These are phyloP conservation scores for Habroteleia sp. DNA, from an alignment of 2,888 invertebrate species.

Conservation along the genomic window DNA sequence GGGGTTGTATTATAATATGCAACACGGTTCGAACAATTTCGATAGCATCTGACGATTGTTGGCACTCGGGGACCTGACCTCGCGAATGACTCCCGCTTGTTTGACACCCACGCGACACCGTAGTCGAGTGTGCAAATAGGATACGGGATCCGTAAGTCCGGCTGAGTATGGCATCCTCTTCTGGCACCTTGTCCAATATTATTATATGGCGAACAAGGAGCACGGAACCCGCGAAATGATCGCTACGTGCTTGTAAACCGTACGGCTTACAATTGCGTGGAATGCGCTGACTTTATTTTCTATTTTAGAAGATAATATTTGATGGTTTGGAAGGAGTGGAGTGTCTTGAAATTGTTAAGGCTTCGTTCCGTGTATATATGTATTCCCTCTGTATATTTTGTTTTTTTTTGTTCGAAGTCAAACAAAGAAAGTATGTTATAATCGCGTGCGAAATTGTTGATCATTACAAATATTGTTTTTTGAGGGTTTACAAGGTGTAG, in stretches of 20 bases:
- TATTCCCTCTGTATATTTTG: too few species aligned
- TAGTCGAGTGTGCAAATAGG: conserved; percentile 54
- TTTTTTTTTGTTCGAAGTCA: too few species aligned
- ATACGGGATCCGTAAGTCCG: conserved; percentile 49
- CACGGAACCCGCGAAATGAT: conserved; percentile 50
- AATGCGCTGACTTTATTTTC: conserved; percentile 36
- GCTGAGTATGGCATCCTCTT: conserved; percentile 15
- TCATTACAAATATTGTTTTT: too few species aligned
- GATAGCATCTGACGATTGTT: conserved; percentile 68
- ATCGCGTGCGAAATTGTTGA: too few species aligned
- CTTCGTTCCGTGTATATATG: too few species aligned
- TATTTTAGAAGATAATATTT: conserved; percentile 29
- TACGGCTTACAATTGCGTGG: conserved; percentile 31
- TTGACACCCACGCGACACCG: conserved; percentile 70
- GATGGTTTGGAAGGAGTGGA: neutral
- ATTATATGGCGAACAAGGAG: conserved; percentile 59
- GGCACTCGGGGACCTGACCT: conserved; percentile 64
- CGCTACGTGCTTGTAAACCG: conserved; percentile 59
- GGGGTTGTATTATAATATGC: conserved; percentile 65
- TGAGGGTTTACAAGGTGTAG: too few species aligned
- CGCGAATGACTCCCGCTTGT: conserved; percentile 65
- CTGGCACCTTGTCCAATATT: conserved; percentile 59
- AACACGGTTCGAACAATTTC: conserved; percentile 66
- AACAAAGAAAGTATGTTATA: too few species aligned
- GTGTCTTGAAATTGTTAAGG: too few species aligned